A percentile compares a stretch with the other conserved stretches of the same genome.
Evolutionary conservation across 2,888 invertebrate genomes (phyloP).

Genomic region (Pachycephus smyrnensis): DNA sequence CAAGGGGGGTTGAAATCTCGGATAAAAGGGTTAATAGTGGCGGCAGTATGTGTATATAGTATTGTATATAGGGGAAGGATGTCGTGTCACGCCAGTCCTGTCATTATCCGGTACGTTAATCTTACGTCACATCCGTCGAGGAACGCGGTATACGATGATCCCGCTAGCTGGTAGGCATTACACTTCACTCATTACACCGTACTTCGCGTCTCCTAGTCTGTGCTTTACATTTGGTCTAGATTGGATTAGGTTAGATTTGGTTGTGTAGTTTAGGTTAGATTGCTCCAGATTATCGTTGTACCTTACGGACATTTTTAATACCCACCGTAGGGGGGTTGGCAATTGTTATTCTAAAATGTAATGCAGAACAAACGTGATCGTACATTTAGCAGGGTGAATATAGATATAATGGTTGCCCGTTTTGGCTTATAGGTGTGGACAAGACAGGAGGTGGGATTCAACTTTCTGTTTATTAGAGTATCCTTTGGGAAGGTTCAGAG

Average conservation of each 20-base stretch:
- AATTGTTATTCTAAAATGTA: background rate
- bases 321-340: background rate
- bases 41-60: background rate
- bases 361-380: background rate
- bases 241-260: background rate
- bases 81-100: slow-evolving; percentile 4
- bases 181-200: background rate
- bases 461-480: background rate
- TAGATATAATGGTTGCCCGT: background rate
- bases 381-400: background rate
- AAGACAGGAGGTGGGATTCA: background rate
- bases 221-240: background rate
- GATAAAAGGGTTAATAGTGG: background rate
- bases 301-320: background rate
- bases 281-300: background rate
- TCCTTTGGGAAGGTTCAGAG: background rate
- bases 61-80: background rate
- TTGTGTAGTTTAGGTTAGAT: background rate
- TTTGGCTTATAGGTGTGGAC: background rate
- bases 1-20: background rate
- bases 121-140: slow-evolving; percentile 32
- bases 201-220: background rate
- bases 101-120: slow-evolving; percentile 50
- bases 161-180: background rate
- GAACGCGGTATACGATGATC: slow-evolving; percentile 20